Evolutionary conservation across 2,888 invertebrate genomes (phyloP).

Genomic region (Mimumesa dahlbomi): DNA sequence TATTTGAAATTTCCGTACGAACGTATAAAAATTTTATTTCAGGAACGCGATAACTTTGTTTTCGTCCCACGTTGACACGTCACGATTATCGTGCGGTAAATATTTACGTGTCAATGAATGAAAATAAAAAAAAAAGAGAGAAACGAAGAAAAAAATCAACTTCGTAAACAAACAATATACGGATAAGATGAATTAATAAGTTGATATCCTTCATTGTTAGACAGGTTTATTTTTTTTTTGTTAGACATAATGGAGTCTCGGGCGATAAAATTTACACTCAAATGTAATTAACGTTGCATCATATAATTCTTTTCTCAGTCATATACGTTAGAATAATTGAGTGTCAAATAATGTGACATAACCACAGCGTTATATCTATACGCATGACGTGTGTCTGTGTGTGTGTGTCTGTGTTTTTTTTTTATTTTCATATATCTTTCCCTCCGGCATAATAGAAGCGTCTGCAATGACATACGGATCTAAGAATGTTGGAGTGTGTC

Average conservation of each 20-base stretch:
- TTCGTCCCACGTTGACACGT: background rate
- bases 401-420: too few species aligned
- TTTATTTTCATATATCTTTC: background rate
- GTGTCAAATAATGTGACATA: slow-evolving; percentile 56
- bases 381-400: too few species aligned
- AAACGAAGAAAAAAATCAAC: background rate
- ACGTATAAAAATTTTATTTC: background rate
- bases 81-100: background rate
- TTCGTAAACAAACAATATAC: background rate
- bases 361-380: slow-evolving; percentile 49
- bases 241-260: slow-evolving; percentile 43
- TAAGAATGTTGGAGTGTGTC: slow-evolving; percentile 24
- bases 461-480: slow-evolving; percentile 49
- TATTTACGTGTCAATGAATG: background rate
- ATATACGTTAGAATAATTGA: slow-evolving; percentile 19
- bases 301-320: slow-evolving; percentile 36
- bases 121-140: too few species aligned
- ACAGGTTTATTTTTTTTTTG: slow-evolving; percentile 60
- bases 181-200: slow-evolving; percentile 47
- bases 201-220: slow-evolving; percentile 48
- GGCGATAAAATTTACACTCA: slow-evolving; percentile 56
- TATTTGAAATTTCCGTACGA: too few species aligned
- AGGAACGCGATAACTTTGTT: slow-evolving; percentile 11
- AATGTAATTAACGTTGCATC: slow-evolving; percentile 33
- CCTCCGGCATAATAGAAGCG: slow-evolving; percentile 53